Percentiles rank a stretch among this genome's conserved stretches.
These are phyloP conservation scores for Strix uralensis DNA, from an alignment of 2,113 vertebrate species.

Conservation along the genomic window DNA sequence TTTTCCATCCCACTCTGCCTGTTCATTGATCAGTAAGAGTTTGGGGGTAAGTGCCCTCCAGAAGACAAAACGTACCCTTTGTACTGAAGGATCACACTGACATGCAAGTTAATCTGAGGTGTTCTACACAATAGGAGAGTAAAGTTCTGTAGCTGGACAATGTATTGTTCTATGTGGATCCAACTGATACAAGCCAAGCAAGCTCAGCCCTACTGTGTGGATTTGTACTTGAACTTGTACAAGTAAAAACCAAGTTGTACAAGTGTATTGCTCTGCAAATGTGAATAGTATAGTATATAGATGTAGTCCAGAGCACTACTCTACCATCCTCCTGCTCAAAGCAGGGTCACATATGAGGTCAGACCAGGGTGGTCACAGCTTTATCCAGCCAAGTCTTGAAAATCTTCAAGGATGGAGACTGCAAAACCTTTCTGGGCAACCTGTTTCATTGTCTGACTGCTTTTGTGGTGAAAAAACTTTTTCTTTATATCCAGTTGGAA, in stretches of 20 bases:
- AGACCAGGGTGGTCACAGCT: not conserved
- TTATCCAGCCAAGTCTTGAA: not conserved
- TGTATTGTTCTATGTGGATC: fast-evolving
- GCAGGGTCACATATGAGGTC: not conserved
- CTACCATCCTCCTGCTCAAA: not conserved
- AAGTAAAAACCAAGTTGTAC: not conserved
- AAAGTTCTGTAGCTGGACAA: not conserved
- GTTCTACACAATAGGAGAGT: not conserved
- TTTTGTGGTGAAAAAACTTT: not conserved
- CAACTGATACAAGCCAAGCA: not conserved
- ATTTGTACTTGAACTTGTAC: not conserved
- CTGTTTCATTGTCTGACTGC: not conserved
- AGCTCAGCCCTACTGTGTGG: not conserved
- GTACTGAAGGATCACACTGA: not conserved
- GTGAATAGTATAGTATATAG: not conserved
- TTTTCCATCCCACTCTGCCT: not conserved
- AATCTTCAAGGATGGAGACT: not conserved
- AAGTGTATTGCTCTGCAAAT: not conserved
- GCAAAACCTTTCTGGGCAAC: not conserved
- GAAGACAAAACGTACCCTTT: not conserved
- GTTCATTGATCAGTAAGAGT: not conserved
- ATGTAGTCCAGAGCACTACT: not conserved
- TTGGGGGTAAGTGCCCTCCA: not conserved
- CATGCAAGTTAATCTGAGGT: not conserved
- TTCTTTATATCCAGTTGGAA: not conserved